Conservation (phyloP, 2,888 invertebrate species). For the Sphaeridia pumilis region DNA sequence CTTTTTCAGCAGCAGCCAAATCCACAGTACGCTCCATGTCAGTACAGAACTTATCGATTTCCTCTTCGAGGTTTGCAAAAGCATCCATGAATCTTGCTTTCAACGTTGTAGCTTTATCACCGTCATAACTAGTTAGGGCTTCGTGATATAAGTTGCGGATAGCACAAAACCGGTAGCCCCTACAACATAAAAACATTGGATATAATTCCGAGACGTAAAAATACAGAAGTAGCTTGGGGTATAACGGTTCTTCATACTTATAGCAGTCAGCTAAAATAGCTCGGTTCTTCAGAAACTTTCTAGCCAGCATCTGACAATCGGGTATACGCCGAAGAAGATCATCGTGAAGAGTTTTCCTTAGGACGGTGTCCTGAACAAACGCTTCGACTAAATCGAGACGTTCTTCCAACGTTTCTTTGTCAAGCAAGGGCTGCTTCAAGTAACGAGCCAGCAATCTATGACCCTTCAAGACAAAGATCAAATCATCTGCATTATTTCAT, state of each 20-base stretch:
- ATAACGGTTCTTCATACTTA: too few relatives aligned
- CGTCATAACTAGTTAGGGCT: conserved; percentile 46
- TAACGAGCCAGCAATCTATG: conserved; percentile 69
- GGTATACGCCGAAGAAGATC: conserved; percentile 71
- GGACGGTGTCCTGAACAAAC: conserved; percentile 47
- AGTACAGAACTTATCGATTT: conserved; percentile 66
- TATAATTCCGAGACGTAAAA: too few relatives aligned
- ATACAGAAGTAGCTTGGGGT: too few relatives aligned
- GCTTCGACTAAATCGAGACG: conserved; percentile 68
- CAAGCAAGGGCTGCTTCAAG: conserved; percentile 85
- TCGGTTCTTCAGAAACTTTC: conserved; percentile 66
- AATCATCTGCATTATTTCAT: background rate
- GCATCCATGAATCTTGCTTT: conserved; percentile 58
- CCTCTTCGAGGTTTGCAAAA: conserved; percentile 51
- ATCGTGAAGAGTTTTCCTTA: conserved; percentile 59
- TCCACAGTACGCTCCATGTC: conserved; percentile 87
- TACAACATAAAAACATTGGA: too few relatives aligned
- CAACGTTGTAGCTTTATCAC: conserved; percentile 45
- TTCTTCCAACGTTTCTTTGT: conserved; percentile 67
- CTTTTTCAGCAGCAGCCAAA: conserved; percentile 66
- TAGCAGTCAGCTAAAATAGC: conserved; percentile 73
- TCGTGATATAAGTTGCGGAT: conserved; percentile 59
- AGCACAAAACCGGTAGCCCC: conserved; percentile 56
- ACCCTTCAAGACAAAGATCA: too few relatives aligned
- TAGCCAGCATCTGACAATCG: conserved; percentile 68